These are phyloP conservation scores for Catamblyrhynchus diadema DNA, from an alignment of 2,797 vertebrate genomes.

Conservation along the genomic window DNA sequence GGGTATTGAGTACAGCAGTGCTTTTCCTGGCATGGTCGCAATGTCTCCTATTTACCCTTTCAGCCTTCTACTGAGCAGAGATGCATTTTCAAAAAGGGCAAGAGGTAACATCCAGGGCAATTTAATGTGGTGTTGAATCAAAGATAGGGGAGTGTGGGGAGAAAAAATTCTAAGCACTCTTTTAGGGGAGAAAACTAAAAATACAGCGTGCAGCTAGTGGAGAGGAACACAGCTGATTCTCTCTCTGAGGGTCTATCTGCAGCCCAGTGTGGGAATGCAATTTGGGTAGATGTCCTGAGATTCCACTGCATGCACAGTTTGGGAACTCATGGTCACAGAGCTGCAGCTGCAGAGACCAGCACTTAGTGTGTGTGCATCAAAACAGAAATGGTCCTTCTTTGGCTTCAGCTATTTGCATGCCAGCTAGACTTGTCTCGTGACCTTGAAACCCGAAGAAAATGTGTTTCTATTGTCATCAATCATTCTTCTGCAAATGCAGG, in stretches of 20 bases:
- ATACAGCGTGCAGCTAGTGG: not conserved
- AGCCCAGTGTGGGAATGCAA: rapidly evolving
- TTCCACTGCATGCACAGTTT: not conserved
- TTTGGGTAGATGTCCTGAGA: not conserved
- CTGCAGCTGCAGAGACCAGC: not conserved
- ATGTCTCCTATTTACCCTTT: not conserved
- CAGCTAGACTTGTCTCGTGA: not conserved
- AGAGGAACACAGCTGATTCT: not conserved
- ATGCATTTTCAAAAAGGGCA: not conserved
- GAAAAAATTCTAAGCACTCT: not conserved
- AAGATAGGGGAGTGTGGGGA: not conserved
- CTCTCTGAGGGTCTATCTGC: not conserved
- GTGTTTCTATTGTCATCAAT: not conserved
- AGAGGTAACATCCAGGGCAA: not conserved
- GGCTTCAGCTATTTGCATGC: not conserved
- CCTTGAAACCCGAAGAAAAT: not conserved
- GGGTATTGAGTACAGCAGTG: not conserved
- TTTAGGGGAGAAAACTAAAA: conserved; percentile 7
- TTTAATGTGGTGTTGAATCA: conserved; percentile 5
- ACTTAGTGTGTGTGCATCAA: not conserved
- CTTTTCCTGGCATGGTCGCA: not conserved
- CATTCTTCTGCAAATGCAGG: not conserved
- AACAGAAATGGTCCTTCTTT: not conserved
- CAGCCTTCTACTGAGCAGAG: not conserved
- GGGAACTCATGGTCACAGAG: not conserved